These are phyloP conservation scores for Benitochromis conjunctus DNA, from an alignment of 2,113 vertebrate species.

Conservation along the genomic window DNA sequence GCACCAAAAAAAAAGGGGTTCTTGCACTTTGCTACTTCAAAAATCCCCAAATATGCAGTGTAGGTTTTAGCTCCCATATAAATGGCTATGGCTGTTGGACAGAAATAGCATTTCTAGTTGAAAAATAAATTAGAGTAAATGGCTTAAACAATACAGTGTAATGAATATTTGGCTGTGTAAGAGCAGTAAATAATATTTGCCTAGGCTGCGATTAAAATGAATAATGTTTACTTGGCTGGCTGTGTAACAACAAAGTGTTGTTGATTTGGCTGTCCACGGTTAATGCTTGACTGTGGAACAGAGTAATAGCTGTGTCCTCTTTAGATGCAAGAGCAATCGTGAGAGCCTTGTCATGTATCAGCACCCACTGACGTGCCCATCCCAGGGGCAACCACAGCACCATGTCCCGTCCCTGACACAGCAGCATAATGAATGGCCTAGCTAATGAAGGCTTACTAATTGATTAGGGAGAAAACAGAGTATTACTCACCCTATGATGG, in stretches of 20 bases:
- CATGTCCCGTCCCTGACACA: constrained; percentile 50
- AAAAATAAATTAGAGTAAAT: neutral
- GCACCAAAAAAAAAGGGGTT: neutral
- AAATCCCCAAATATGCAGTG: neutral
- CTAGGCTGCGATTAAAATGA: constrained; percentile 22
- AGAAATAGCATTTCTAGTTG: neutral
- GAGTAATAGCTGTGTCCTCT: constrained; percentile 39
- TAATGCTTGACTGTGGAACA: constrained; percentile 27
- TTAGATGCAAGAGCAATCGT: constrained; percentile 51
- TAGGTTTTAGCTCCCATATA: neutral
- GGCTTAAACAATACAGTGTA: constrained; percentile 16
- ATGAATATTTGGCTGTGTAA: constrained; percentile 31
- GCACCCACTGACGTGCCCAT: constrained; percentile 39
- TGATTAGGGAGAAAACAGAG: constrained; percentile 76
- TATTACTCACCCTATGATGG: constrained; percentile 70
- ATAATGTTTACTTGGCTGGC: constrained; percentile 32
- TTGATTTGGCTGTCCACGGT: neutral
- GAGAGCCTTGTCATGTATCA: constrained; percentile 46
- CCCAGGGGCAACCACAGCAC: constrained; percentile 46
- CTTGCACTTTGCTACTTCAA: neutral
- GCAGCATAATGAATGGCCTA: constrained; percentile 64
- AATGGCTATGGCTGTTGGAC: neutral
- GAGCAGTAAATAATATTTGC: constrained; percentile 34
- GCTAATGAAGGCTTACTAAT: constrained; percentile 75
- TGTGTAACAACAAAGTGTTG: constrained; percentile 18